Evolutionary conservation across 2,113 vertebrate genomes (phyloP).

Genomic region (Axis porcinus): DNA sequence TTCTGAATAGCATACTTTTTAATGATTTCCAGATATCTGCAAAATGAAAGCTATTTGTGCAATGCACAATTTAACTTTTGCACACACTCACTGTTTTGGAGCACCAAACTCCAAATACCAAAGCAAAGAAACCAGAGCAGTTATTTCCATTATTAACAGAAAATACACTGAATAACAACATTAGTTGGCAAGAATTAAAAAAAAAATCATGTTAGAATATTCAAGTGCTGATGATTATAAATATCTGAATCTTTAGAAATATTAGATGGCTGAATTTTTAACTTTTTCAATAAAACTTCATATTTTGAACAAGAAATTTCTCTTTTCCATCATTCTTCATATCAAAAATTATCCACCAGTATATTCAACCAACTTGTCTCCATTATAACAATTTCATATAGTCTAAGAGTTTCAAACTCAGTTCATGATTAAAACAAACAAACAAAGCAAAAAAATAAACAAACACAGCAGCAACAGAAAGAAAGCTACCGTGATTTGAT

Average conservation of each 20-base stretch:
- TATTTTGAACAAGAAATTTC: neutral
- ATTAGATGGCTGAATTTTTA: neutral
- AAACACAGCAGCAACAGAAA: neutral
- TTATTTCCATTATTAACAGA: neutral
- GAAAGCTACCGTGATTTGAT: neutral
- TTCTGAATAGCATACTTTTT: neutral
- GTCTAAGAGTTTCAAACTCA: neutral
- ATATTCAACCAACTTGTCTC: neutral
- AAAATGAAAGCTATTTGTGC: neutral
- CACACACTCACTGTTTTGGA: neutral
- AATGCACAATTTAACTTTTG: neutral
- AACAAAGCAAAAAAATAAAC: neutral
- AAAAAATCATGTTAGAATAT: slow-evolving; percentile 6
- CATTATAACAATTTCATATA: neutral
- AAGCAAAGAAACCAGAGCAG: neutral
- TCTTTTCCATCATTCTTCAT: neutral
- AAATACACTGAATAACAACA: neutral
- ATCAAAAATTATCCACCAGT: neutral
- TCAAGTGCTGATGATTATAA: neutral
- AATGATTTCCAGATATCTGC: neutral
- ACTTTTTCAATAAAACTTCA: neutral
- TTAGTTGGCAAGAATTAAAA: neutral
- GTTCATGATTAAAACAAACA: neutral
- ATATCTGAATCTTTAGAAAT: neutral
- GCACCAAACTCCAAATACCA: neutral